phyloP scores from a whole-genome alignment of 2,797 vertebrate species.

The Anguilla marmorata region DNA sequence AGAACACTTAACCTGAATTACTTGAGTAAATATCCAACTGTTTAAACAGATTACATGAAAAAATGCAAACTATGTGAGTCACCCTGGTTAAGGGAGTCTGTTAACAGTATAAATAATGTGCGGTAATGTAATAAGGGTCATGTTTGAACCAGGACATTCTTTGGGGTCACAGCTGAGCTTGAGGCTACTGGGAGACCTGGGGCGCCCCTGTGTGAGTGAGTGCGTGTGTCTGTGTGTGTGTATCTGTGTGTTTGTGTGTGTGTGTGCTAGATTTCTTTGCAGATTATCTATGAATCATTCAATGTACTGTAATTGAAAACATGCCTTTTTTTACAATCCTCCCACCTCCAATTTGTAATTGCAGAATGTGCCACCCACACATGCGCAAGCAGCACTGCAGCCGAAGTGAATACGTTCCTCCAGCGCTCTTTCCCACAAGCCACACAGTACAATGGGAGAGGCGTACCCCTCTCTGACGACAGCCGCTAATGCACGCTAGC shows the following conservation, averaged over 20 bases:
- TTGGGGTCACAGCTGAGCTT: slow-evolving; percentile 1
- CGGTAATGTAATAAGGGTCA: slow-evolving; percentile 16
- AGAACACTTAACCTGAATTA: background rate
- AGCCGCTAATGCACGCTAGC: background rate
- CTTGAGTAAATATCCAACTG: background rate
- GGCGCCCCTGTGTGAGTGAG: background rate
- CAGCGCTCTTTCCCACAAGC: background rate
- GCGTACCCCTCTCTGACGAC: background rate
- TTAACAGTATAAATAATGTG: background rate
- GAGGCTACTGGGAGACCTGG: background rate
- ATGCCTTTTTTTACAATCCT: background rate
- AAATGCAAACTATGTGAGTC: slow-evolving; percentile 16
- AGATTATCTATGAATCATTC: background rate
- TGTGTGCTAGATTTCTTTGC: background rate
- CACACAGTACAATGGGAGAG: background rate
- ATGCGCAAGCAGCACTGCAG: background rate
- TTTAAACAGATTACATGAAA: background rate
- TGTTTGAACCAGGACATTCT: background rate
- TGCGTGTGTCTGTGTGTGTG: background rate
- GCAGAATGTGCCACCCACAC: background rate
- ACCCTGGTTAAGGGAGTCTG: background rate
- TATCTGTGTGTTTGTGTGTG: background rate
- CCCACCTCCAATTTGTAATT: background rate
- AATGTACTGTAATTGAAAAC: background rate
- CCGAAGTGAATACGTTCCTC: background rate